These are phyloP conservation scores for Apotomis betuletana DNA, from an alignment of 2,888 invertebrate species.

Conservation along the genomic window DNA sequence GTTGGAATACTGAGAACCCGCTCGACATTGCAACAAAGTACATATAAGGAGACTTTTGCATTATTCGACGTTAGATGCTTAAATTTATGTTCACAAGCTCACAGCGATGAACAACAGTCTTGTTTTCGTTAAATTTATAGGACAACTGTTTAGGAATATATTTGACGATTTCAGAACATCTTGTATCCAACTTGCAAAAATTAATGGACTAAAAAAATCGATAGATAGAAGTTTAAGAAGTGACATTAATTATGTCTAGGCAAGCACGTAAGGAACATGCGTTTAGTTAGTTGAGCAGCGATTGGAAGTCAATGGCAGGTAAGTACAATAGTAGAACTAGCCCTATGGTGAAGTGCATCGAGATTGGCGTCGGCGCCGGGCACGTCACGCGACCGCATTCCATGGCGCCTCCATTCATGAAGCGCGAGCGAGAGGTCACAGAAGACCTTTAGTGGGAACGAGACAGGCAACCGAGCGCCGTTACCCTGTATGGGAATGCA, in stretches of 20 bases:
- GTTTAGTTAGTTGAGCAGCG: constrained; percentile 23
- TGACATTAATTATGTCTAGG: neutral
- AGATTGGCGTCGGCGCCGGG: constrained; percentile 83
- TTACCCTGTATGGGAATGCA: constrained; percentile 80
- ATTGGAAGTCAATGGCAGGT: constrained; percentile 31
- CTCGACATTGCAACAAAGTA: neutral
- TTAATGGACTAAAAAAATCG: neutral
- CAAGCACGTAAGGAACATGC: constrained; percentile 11
- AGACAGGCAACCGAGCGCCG: constrained; percentile 72
- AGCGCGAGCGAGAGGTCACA: constrained; percentile 69
- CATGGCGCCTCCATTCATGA: constrained; percentile 82
- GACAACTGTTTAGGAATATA: neutral
- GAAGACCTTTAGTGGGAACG: constrained; percentile 68
- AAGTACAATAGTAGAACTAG: constrained; percentile 62
- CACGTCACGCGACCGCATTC: constrained; percentile 86
- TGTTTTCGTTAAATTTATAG: neutral
- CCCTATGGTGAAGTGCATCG: constrained; percentile 79
- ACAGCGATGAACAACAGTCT: neutral
- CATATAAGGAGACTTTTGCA: neutral
- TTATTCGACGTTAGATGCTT: neutral
- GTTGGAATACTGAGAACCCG: constrained; percentile 17
- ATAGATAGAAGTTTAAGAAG: neutral
- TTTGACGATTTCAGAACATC: neutral
- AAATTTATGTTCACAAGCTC: constrained; percentile 16
- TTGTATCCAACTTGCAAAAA: constrained; percentile 1